phyloP scores from a whole-genome alignment of 30 jellyfish, hydroid and myxozoan genomes.

The Hydractinia symbiolongicarpus region DNA sequence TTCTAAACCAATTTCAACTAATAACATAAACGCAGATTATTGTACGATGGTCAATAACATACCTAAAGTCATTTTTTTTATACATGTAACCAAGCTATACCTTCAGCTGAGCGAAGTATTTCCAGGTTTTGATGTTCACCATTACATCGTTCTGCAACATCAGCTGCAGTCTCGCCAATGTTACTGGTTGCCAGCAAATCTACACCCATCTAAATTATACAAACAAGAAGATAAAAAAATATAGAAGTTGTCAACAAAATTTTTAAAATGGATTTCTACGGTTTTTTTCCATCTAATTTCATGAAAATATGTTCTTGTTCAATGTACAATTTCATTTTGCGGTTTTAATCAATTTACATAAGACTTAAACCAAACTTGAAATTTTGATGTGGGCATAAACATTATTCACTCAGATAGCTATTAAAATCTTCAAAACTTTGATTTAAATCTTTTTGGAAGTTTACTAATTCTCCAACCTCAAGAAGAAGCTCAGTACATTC shows the following conservation, averaged over 20 bases:
- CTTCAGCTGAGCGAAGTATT: slow-evolving; percentile 76
- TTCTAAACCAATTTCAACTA: slow-evolving; percentile 55
- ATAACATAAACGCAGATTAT: slow-evolving; percentile 1
- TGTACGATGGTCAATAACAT: neutral
- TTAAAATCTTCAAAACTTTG: too few species aligned
- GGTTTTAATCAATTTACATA: too few species aligned
- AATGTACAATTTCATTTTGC: too few species aligned
- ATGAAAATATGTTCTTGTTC: too few species aligned
- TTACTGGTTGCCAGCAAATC: slow-evolving; percentile 56
- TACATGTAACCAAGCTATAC: slow-evolving; percentile 10
- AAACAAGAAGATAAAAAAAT: neutral
- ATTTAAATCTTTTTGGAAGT: too few species aligned
- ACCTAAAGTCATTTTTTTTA: neutral
- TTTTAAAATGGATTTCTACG: neutral
- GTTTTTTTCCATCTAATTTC: too few species aligned
- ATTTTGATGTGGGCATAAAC: too few species aligned
- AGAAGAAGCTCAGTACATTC: slow-evolving; percentile 75
- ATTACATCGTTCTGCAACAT: slow-evolving; percentile 87
- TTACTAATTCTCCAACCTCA: slow-evolving; percentile 41
- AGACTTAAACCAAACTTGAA: too few species aligned
- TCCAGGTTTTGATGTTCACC: slow-evolving; percentile 46
- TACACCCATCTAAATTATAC: slow-evolving; percentile 58
- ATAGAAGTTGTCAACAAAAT: too few species aligned
- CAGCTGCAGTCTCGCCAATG: slow-evolving; percentile 80
- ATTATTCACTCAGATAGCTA: too few species aligned